Evolutionary conservation across 2,113 vertebrate species (phyloP).

Genomic region (Ptilorrhoa leucosticta): DNA sequence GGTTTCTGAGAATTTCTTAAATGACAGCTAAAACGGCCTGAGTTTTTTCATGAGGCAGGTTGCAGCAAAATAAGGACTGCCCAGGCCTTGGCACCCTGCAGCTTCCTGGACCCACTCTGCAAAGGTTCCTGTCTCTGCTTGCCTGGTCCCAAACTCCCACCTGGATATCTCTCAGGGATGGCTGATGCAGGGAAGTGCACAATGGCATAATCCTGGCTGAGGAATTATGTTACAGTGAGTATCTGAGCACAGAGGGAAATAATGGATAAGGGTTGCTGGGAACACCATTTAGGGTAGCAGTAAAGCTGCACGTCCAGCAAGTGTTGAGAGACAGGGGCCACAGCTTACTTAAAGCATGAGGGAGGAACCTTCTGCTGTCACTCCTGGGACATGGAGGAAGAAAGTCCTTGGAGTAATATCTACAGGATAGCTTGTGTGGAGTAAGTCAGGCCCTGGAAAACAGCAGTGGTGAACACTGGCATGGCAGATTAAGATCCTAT

Average conservation of each 20-base stretch:
- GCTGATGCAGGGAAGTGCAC: neutral
- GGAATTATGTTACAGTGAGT: neutral
- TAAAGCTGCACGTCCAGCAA: accelerated
- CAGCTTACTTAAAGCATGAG: neutral
- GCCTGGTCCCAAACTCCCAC: neutral
- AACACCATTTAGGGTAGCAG: neutral
- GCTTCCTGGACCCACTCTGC: neutral
- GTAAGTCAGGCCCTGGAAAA: neutral
- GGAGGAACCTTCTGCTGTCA: neutral
- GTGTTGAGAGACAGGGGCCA: accelerated
- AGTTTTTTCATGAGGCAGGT: neutral
- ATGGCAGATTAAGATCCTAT: neutral
- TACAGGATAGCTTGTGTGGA: neutral
- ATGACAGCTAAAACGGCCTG: neutral
- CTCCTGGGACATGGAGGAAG: accelerated
- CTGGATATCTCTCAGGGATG: neutral
- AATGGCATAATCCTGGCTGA: neutral
- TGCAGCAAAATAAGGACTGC: neutral
- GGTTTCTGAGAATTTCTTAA: neutral
- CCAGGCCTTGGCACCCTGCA: accelerated
- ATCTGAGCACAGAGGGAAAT: neutral
- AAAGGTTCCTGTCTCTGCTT: neutral
- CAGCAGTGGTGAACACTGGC: neutral
- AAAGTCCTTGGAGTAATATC: neutral
- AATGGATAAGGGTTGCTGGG: too few relatives aligned